Evolutionary conservation across 2,888 invertebrate genomes (phyloP).

Genomic region (Megastigmus dorsalis): DNA sequence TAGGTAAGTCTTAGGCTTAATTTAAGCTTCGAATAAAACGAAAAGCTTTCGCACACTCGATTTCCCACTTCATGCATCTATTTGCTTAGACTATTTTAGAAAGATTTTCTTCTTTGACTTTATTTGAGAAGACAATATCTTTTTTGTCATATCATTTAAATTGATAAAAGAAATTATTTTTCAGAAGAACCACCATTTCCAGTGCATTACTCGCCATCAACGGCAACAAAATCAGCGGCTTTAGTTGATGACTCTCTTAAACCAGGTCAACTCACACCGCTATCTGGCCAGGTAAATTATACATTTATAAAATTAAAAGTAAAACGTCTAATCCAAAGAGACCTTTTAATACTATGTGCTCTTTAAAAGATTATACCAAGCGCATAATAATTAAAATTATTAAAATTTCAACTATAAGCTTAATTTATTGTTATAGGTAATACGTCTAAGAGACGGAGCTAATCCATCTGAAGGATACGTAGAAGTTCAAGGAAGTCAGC

Average conservation of each 20-base stretch:
- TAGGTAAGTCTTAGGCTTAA: conserved; percentile 32
- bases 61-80: conserved; percentile 40
- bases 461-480: conserved; percentile 74
- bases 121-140: not conserved
- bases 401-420: not conserved
- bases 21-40: not conserved
- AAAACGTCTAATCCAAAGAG: too few relatives aligned
- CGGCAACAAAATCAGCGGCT: conserved; percentile 61
- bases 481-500: conserved; percentile 71
- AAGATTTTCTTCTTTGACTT: not conserved
- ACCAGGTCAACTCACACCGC: conserved; percentile 59
- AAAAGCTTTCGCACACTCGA: conserved; percentile 19
- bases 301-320: not conserved
- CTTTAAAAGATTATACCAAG: not conserved
- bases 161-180: conserved; percentile 42
- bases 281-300: conserved; percentile 67
- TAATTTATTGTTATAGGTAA: conserved; percentile 60
- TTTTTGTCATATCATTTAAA: too few relatives aligned
- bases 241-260: conserved; percentile 40
- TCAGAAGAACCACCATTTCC: conserved; percentile 70
- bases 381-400: not conserved
- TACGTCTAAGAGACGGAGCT: conserved; percentile 74
- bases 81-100: conserved; percentile 15
- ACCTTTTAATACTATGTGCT: not conserved
- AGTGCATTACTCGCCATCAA: conserved; percentile 64